Evolutionary conservation across 2,113 vertebrate genomes (phyloP).

Genomic region (Chionomys nivalis): DNA sequence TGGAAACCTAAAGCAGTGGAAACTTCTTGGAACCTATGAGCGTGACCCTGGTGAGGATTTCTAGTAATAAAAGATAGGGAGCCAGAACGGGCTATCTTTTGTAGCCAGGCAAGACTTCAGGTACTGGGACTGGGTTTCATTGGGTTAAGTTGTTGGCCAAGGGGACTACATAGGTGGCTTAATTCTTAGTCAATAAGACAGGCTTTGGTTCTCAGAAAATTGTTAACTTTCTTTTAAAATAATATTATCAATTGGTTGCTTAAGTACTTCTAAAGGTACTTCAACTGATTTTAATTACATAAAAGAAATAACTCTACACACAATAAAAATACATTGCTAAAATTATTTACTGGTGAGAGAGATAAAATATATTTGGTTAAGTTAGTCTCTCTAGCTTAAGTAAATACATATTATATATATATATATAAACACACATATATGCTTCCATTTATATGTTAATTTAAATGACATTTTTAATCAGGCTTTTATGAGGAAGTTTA

Average conservation of each 20-base stretch:
- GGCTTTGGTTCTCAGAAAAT: not conserved
- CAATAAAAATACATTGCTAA: not conserved
- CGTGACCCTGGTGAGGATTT: not conserved
- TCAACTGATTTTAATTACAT: not conserved
- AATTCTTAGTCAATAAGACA: not conserved
- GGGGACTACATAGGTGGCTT: not conserved
- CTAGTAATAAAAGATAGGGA: not conserved
- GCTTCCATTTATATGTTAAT: not conserved
- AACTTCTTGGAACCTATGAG: not conserved
- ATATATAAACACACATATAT: rapidly evolving
- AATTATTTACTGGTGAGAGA: not conserved
- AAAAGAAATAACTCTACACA: not conserved
- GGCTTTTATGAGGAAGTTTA: not conserved
- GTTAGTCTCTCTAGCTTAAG: not conserved
- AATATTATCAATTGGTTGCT: not conserved
- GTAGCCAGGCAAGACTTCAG: not conserved
- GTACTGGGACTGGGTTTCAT: not conserved
- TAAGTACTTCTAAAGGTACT: not conserved
- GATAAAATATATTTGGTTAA: not conserved
- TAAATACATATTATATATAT: too few relatives aligned
- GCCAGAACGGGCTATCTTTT: not conserved
- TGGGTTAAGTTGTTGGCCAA: not conserved
- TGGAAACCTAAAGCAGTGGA: not conserved
- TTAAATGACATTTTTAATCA: not conserved
- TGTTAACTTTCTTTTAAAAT: not conserved